phyloP scores from a whole-genome alignment of 2,113 vertebrate genomes.

The Strix uralensis region DNA sequence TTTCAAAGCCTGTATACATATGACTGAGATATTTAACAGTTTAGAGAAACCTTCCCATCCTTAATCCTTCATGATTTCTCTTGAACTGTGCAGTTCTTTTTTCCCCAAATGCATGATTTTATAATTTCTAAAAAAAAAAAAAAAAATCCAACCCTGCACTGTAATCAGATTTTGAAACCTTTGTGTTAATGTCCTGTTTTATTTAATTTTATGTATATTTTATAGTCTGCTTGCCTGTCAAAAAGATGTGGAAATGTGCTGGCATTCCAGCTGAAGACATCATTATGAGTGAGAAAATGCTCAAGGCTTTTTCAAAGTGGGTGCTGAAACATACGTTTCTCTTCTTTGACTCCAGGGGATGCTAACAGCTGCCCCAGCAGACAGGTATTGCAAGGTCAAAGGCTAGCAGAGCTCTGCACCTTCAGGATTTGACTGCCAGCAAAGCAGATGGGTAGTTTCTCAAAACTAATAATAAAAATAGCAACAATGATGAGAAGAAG shows the following conservation, averaged over 20 bases:
- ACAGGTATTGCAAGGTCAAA: conserved; percentile 66
- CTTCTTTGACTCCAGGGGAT: conserved; percentile 71
- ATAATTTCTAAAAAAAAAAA: conserved; percentile 44
- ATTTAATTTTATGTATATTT: conserved; percentile 78
- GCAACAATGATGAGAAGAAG: conserved; percentile 34
- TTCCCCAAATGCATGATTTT: conserved; percentile 21
- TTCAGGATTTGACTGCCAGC: conserved; percentile 37
- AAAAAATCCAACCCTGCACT: not conserved
- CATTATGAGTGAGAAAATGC: conserved; percentile 74
- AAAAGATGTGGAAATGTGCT: conserved; percentile 72
- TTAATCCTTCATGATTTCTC: conserved; percentile 61
- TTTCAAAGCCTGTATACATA: conserved; percentile 67
- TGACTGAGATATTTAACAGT: conserved; percentile 68
- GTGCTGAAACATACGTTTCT: conserved; percentile 68
- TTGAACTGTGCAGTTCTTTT: conserved; percentile 21
- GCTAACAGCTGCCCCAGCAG: conserved; percentile 66
- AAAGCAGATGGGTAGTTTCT: not conserved
- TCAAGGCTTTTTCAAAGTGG: conserved; percentile 74
- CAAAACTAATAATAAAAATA: conserved; percentile 48
- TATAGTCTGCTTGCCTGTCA: conserved; percentile 73
- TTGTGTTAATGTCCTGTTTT: conserved; percentile 74
- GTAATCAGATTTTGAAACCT: conserved; percentile 71
- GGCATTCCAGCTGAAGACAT: conserved; percentile 73
- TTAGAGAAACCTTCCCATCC: conserved; percentile 22
- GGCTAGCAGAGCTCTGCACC: conserved; percentile 9